Evolutionary conservation across 2,888 invertebrate genomes (phyloP).

Genomic region (Esperia sulphurella): DNA sequence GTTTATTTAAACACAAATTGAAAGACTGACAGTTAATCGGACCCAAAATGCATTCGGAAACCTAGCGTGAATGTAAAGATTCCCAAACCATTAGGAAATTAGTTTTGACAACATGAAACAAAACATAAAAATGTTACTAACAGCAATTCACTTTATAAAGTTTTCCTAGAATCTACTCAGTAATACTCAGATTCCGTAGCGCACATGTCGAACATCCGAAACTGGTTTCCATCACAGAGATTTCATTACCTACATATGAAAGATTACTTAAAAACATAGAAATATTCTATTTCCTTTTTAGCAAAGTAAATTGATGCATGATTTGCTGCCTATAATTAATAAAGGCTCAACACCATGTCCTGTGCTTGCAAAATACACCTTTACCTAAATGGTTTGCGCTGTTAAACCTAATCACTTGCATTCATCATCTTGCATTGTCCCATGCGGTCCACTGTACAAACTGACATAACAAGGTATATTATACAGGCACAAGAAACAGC

Average conservation of each 20-base stretch:
- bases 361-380: slow-evolving; percentile 67
- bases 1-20: slow-evolving; percentile 77
- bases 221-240: slow-evolving; percentile 74
- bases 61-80: slow-evolving; percentile 48
- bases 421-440: slow-evolving; percentile 69
- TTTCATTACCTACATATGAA: slow-evolving; percentile 64
- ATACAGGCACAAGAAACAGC: slow-evolving; percentile 58
- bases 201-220: slow-evolving; percentile 60
- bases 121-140: slow-evolving; percentile 74
- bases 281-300: slow-evolving; percentile 61
- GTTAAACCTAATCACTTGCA: slow-evolving; percentile 55
- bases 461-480: slow-evolving; percentile 60
- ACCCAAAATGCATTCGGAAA: slow-evolving; percentile 66
- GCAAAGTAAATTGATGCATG: slow-evolving; percentile 67
- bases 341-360: slow-evolving; percentile 49
- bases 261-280: slow-evolving; percentile 65
- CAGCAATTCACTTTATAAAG: slow-evolving; percentile 67
- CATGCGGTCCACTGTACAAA: slow-evolving; percentile 68
- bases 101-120: slow-evolving; percentile 75
- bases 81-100: slow-evolving; percentile 69
- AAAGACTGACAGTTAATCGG: slow-evolving; percentile 71
- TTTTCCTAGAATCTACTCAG: slow-evolving; percentile 65
- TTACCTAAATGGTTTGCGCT: slow-evolving; percentile 40
- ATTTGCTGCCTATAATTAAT: slow-evolving; percentile 59
- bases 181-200: slow-evolving; percentile 72